Conservation (phyloP, 2,797 vertebrate genomes). For the Micrastur ruficollis region DNA sequence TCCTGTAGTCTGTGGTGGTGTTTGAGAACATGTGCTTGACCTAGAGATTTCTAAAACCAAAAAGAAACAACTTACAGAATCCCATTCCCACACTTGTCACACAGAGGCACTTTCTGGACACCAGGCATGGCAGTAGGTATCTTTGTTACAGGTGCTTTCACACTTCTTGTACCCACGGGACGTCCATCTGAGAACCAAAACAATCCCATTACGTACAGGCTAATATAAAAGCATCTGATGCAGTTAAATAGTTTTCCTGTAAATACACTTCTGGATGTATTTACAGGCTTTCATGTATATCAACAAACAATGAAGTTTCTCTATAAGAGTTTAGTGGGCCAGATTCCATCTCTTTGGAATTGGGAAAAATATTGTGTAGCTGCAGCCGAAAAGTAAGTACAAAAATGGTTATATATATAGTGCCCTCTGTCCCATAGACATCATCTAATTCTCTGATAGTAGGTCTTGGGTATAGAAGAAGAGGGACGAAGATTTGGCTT, state of each 20-base stretch:
- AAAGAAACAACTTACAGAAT: conserved; percentile 86
- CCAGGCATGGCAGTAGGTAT: conserved; percentile 77
- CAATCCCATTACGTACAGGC: neutral
- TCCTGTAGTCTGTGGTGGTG: neutral
- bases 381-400: neutral
- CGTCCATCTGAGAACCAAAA: conserved; percentile 81
- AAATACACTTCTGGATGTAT: neutral
- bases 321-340: neutral
- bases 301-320: neutral
- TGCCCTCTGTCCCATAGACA: neutral
- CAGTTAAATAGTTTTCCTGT: neutral
- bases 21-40: neutral
- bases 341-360: neutral
- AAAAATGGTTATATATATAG: neutral
- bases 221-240: neutral
- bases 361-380: neutral
- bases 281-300: neutral
- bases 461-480: neutral
- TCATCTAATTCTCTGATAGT: neutral
- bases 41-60: neutral
- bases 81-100: conserved; percentile 94
- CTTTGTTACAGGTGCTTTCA: conserved; percentile 88
- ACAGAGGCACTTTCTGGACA: conserved; percentile 90
- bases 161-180: conserved; percentile 86
- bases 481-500: neutral